Evolutionary conservation across 2,113 vertebrate species (phyloP).

Genomic region (Cyanoramphus novaezelandiae): DNA sequence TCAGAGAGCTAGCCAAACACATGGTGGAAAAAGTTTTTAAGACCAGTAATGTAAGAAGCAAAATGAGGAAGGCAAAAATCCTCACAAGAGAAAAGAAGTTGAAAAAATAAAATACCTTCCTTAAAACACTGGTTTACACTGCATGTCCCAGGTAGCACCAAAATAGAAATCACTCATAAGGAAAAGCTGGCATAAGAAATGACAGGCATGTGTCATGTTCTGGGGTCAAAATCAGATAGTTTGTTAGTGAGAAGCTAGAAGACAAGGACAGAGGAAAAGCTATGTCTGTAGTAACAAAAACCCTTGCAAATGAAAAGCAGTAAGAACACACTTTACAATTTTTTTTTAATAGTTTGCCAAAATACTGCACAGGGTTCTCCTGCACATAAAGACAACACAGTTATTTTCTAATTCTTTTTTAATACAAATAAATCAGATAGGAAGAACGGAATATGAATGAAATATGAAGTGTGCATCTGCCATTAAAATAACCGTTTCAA

Average conservation of each 20-base stretch:
- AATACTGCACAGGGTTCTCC: background rate
- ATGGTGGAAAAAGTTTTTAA: background rate
- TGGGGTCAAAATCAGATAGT: background rate
- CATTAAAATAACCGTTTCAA: background rate
- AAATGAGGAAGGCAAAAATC: background rate
- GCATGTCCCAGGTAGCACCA: background rate
- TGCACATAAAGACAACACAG: background rate
- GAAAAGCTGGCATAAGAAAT: background rate
- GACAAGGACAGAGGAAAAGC: background rate
- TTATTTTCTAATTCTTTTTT: background rate
- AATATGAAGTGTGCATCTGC: background rate
- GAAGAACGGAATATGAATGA: background rate
- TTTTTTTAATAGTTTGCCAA: background rate
- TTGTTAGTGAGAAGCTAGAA: background rate
- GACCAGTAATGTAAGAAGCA: background rate
- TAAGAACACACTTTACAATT: background rate
- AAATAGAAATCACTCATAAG: background rate
- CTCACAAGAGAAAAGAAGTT: fast-evolving
- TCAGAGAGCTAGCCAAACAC: background rate
- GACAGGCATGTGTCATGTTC: background rate
- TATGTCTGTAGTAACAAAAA: background rate
- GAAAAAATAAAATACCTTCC: background rate
- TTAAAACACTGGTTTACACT: background rate
- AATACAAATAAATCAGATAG: background rate
- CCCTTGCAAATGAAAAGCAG: background rate